A percentile compares a stretch with the other conserved stretches of the same genome.
Conservation (phyloP, 2,888 invertebrate genomes). For the Ceraclea dissimilis region DNA sequence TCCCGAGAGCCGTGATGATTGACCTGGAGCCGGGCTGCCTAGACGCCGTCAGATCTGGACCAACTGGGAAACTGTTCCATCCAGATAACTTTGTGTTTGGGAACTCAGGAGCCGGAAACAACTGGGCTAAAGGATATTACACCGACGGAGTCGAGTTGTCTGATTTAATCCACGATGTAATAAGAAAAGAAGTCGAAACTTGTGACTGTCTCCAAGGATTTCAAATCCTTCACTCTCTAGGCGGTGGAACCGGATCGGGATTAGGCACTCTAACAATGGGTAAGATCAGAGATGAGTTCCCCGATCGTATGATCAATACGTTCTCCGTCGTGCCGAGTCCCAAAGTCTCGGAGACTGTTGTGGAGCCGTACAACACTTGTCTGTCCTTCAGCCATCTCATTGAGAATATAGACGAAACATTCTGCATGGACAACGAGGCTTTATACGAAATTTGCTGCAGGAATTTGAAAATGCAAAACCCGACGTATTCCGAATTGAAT, state of each 20-base stretch:
- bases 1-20: conserved; percentile 7
- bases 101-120: conserved; percentile 2
- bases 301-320: conserved; percentile 10
- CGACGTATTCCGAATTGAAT: neutral
- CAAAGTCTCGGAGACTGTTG: conserved; percentile 9
- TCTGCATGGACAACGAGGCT: conserved; percentile 1
- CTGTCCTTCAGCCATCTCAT: conserved; percentile 5
- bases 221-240: neutral
- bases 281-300: conserved; percentile 6
- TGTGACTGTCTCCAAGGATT: conserved; percentile 13
- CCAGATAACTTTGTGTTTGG: conserved; percentile 9
- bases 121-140: conserved; percentile 6
- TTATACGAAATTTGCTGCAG: conserved; percentile 1
- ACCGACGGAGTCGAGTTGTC: conserved; percentile 2
- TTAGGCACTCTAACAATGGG: neutral
- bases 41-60: conserved; percentile 3
- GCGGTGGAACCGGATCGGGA: conserved; percentile 3
- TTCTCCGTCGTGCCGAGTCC: conserved; percentile 10
- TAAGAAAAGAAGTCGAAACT: conserved; percentile 6
- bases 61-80: conserved; percentile 7
- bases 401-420: conserved; percentile 9
- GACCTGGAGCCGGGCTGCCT: conserved; percentile 11
- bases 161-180: neutral
- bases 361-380: conserved; percentile 11
- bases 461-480: neutral